phyloP scores from a whole-genome alignment of 92 coral and sea anemone genomes.

The Anthopleura xanthogrammica region DNA sequence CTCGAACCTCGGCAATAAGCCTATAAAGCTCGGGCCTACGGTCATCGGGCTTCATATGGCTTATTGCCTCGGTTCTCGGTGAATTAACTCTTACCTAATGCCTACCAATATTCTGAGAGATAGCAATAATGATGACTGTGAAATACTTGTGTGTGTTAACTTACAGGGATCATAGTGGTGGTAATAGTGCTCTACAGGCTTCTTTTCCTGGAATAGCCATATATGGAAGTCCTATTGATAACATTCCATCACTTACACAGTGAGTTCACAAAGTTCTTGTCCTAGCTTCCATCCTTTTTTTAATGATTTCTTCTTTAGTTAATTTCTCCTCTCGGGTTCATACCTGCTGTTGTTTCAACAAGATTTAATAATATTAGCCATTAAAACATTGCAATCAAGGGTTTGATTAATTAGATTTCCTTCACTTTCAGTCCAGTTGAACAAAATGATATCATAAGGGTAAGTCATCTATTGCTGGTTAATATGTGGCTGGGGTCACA shows the following conservation, averaged over 20 bases:
- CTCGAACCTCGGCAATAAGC: too few species aligned
- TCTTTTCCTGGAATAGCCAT: constrained; percentile 49
- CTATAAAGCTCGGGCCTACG: too few species aligned
- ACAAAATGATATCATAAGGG: background rate
- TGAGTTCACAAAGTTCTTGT: constrained; percentile 17
- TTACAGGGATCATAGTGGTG: constrained; percentile 72
- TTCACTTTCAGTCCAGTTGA: constrained; percentile 8
- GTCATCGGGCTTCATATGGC: too few species aligned
- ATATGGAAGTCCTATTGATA: constrained; percentile 56
- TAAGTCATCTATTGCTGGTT: background rate
- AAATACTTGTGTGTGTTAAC: too few species aligned
- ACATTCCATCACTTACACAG: constrained; percentile 57
- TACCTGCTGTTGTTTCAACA: background rate
- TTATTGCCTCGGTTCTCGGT: too few species aligned
- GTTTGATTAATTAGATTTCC: too few species aligned
- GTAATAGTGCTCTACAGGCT: constrained; percentile 47
- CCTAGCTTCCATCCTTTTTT: background rate
- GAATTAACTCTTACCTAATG: too few species aligned
- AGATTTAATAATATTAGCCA: background rate
- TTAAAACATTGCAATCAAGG: too few species aligned
- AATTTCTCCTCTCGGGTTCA: too few species aligned
- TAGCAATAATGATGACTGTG: too few species aligned
- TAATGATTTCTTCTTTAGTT: background rate
- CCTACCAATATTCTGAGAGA: too few species aligned
- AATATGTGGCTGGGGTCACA: too few species aligned